Base-by-base conservation (phyloP, 2,797 vertebrate genomes). In the Mormyrus proboscirostris region DNA sequence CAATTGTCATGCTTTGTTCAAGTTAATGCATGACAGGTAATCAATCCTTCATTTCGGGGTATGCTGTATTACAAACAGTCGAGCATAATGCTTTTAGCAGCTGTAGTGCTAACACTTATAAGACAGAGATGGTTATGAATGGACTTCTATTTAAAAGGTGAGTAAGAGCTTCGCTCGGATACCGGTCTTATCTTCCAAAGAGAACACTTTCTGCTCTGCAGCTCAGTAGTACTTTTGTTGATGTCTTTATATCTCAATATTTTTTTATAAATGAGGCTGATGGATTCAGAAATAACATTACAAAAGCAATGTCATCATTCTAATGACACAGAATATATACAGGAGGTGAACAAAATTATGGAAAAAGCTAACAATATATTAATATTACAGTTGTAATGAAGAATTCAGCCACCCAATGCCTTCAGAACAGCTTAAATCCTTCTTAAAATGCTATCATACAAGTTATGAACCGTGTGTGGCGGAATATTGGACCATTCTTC, bases 1-100 rank as follows among this genome's bases (percentile, higher is more conserved):
- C 86, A 88, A 38, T 65, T 88, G 57, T 69, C 86, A 69, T 44
- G 55, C 55, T 25, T 69, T 88, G 55, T 65, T 88, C 55, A 49
- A 65, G 55, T 65, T 53, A 88, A 88, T 44, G 33, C 59, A 69
- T 44, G 55, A 69, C 55, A 88, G 55, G 55, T 88, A 65, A 88
- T 62, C 86, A 88, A 62, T 65, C 41, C 86, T 88, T 47, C 47
- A 47, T 65, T 88, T 47, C 86, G 5, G n/a, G 19, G 55, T 55
- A 69, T 69, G 59, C 25, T 88, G 86, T 65, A 65, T 33, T 65
- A 65, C 86, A 88, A 88, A 88, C 86, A 65, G 14, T 16, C 14
- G 38, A 88, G 59, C 57, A 25, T 47, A 47, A 25, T 16, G 51
- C 85, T 87, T 87, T 87, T 87, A 57, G 33, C 85, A 87, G 85